phyloP scores from a whole-genome alignment of 2,113 vertebrate genomes.

The Peromyscus leucopus region DNA sequence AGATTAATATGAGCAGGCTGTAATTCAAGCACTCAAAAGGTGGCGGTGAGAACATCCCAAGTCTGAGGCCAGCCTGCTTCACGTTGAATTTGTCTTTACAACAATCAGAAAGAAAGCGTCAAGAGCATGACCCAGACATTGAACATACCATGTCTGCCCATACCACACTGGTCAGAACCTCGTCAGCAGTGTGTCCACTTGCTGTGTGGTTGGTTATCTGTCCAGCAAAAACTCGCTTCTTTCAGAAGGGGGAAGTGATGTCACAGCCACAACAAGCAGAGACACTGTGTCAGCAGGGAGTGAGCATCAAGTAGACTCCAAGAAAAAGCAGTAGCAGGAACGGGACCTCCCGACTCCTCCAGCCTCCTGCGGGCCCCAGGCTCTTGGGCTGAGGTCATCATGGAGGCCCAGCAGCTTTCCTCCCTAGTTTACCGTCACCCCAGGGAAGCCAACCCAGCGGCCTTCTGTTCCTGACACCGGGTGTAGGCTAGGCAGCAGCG shows the following conservation, averaged over 20 bases:
- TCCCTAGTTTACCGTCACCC: not conserved
- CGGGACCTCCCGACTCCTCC: not conserved
- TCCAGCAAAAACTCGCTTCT: not conserved
- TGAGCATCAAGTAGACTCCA: not conserved
- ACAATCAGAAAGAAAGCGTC: not conserved
- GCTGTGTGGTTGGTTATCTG: too few relatives aligned
- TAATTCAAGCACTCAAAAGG: not conserved
- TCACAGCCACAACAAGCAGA: not conserved
- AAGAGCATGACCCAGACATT: not conserved
- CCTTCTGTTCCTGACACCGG: not conserved
- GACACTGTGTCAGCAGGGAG: not conserved
- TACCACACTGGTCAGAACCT: rapidly evolving
- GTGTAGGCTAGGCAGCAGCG: not conserved
- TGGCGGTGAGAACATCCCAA: too few relatives aligned
- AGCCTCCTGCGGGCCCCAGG: not conserved
- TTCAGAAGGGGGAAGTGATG: not conserved
- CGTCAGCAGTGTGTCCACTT: not conserved
- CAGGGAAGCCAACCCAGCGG: not conserved
- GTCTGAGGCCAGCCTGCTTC: not conserved
- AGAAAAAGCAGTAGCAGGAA: not conserved
- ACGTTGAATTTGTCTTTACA: not conserved
- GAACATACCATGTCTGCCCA: not conserved
- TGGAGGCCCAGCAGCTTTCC: not conserved
- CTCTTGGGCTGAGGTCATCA: not conserved
- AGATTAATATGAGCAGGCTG: not conserved